Evolutionary conservation across 2,113 vertebrate species (phyloP), one percentile per base, ranked within the genome.

Genomic region (Proterorhinus semilunaris): DNA sequence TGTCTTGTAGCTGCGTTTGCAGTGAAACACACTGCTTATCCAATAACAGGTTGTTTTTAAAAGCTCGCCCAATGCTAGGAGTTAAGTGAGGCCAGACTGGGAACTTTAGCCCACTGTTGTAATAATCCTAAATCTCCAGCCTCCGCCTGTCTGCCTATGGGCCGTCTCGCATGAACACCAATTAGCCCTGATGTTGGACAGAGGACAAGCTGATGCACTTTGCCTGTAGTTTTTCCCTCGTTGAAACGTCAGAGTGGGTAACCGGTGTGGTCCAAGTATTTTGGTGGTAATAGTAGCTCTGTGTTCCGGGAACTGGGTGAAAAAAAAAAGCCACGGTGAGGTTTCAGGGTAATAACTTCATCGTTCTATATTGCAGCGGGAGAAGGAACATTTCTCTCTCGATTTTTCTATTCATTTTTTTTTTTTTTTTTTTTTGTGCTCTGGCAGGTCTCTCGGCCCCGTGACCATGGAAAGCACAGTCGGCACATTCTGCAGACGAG

Each of bases 401-500:
- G 75, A 36, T 71, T 49, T 49, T 73, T 76, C 16, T 65, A 43
- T 71, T 6, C 71, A 43, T 67, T 71, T 67, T 85, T 84, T 65
- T 64, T 71, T 67, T 85, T 84, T 65, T 64, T 15, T 76, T 87
- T 58, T 58, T 57, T 55, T 27, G 53, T 55, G 17, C 81, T 36
- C 27, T 92, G 89, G 90, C 91, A 88, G 86, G 85, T 90, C 86
- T 79, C 83, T 80, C 66, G 72, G 85, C 80, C 85, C 84, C 86
- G 74, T 83, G 87, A 90, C 86, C 77, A 84, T 74, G 89, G 90
- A 93, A 93, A 90, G 89, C 91, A 86, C 64, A 93, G 89, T 90
- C 91, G 87, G 91, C 92, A 93, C 90, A 93, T 93, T 93, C 87
- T 92, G 87, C 84, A 93, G 92, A 93, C 91, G 71, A 87, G 83